Percentiles rank a stretch among this genome's conserved stretches.
Evolutionary conservation across 2,888 invertebrate genomes (phyloP).

Genomic region (Timema cristinae): DNA sequence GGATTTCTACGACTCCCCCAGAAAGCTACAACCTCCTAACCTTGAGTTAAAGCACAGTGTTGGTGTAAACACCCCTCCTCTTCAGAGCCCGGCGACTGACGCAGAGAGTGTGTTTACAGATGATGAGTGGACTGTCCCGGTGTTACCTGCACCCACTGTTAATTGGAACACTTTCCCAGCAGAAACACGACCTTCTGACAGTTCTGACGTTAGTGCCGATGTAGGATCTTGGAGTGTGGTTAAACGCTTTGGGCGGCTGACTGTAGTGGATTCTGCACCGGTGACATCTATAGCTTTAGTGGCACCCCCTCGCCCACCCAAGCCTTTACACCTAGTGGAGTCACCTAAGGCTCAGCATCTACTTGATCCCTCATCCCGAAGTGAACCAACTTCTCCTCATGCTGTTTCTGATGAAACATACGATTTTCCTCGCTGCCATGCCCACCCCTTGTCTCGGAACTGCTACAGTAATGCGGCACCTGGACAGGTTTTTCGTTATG

Average conservation of each 20-base stretch:
- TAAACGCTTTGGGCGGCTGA: slow-evolving; percentile 56
- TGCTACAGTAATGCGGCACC: slow-evolving; percentile 61
- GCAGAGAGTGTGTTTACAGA: slow-evolving; percentile 65
- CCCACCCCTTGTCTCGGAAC: slow-evolving; percentile 42
- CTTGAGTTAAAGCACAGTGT: slow-evolving; percentile 30
- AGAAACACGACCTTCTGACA: slow-evolving; percentile 51
- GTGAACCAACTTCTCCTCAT: slow-evolving; percentile 30
- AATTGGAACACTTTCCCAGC: slow-evolving; percentile 49
- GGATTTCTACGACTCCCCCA: slow-evolving; percentile 40
- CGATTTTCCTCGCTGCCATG: slow-evolving; percentile 66
- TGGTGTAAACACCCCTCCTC: slow-evolving; percentile 46
- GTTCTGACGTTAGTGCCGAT: slow-evolving; percentile 53
- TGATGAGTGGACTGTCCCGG: slow-evolving; percentile 59
- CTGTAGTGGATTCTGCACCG: slow-evolving; percentile 41
- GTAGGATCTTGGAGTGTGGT: slow-evolving; percentile 48
- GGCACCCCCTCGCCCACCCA: slow-evolving; percentile 73
- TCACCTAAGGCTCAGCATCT: slow-evolving; percentile 47
- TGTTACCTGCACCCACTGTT: slow-evolving; percentile 41
- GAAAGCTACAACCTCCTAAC: slow-evolving; percentile 38
- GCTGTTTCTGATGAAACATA: slow-evolving; percentile 44
- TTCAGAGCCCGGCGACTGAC: slow-evolving; percentile 59
- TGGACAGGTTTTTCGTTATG: slow-evolving; percentile 55
- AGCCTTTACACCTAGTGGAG: slow-evolving; percentile 58
- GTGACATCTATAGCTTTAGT: slow-evolving; percentile 30
- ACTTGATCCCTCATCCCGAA: slow-evolving; percentile 39